A percentile compares a stretch with the other conserved stretches of the same genome.
These are phyloP conservation scores for Drosophila algonquin DNA, from an alignment of 2,888 invertebrate species.

Conservation along the genomic window DNA sequence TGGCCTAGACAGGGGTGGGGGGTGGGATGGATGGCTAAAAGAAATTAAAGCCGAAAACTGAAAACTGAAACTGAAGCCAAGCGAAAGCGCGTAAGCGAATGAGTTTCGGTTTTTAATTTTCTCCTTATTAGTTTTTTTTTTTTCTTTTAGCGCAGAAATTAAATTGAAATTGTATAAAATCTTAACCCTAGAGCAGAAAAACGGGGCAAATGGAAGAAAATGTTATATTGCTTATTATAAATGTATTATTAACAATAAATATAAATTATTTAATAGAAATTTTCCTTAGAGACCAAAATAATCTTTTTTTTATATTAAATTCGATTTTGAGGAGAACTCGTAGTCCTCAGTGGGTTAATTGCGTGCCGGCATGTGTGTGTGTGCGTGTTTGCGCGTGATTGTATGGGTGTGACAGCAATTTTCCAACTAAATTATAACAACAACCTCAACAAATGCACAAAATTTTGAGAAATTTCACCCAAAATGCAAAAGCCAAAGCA, in stretches of 20 bases:
- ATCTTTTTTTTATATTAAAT: conserved; percentile 1
- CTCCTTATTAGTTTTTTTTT: neutral
- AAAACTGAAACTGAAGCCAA: conserved; percentile 44
- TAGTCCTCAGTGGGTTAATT: conserved; percentile 48
- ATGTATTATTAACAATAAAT: too few species aligned
- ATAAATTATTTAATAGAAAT: too few species aligned
- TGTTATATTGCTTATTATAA: too few species aligned
- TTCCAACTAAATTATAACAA: conserved; percentile 70
- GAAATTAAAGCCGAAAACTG: conserved; percentile 32
- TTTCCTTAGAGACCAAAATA: too few species aligned
- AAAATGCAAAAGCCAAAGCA: conserved; percentile 64
- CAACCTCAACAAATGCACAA: conserved; percentile 64
- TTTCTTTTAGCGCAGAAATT: conserved; percentile 36
- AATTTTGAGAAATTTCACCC: conserved; percentile 72
- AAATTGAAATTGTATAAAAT: conserved; percentile 58
- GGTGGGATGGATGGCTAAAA: conserved; percentile 19
- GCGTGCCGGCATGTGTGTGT: conserved; percentile 1
- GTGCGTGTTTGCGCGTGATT: conserved; percentile 7
- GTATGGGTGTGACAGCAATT: conserved; percentile 52
- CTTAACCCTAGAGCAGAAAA: conserved; percentile 59
- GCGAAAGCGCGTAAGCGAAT: conserved; percentile 60
- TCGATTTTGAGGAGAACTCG: conserved; percentile 1
- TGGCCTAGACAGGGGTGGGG: conserved; percentile 10
- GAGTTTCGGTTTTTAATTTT: conserved; percentile 32
- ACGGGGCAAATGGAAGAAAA: too few species aligned